Evolutionary conservation across 2,888 invertebrate species (phyloP).

Genomic region (Cremastobaeus sp.): DNA sequence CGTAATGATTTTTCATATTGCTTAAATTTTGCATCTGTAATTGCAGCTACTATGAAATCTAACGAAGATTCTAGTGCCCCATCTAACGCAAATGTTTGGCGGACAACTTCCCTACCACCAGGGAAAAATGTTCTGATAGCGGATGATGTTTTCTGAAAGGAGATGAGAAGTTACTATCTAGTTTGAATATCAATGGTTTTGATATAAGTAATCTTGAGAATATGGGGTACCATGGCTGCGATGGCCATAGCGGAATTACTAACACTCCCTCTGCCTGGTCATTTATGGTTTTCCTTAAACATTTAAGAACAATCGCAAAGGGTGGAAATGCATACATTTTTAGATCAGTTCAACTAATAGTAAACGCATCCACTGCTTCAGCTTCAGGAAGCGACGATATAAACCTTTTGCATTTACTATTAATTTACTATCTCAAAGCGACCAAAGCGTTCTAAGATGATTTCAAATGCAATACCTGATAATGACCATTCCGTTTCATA

Average conservation of each 20-base stretch:
- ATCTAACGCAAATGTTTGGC: neutral
- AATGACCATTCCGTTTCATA: neutral
- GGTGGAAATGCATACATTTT: slow-evolving; percentile 40
- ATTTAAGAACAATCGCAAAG: slow-evolving; percentile 34
- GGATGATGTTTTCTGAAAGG: too few species aligned
- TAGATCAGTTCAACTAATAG: slow-evolving; percentile 12
- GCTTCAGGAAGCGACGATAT: slow-evolving; percentile 36
- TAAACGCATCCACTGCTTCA: slow-evolving; percentile 9
- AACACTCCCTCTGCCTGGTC: neutral
- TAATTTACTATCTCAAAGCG: slow-evolving; percentile 26
- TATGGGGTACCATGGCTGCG: neutral
- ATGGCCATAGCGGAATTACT: neutral
- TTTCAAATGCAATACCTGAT: neutral
- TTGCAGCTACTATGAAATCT: neutral
- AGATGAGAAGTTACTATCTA: too few species aligned
- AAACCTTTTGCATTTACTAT: slow-evolving; percentile 37
- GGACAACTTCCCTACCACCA: neutral
- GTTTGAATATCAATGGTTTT: too few species aligned
- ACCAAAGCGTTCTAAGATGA: neutral
- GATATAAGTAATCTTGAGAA: neutral
- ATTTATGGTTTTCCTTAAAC: slow-evolving; percentile 23
- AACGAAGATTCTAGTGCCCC: neutral
- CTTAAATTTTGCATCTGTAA: neutral
- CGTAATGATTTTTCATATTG: neutral
- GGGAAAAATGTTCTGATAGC: too few species aligned